A percentile compares a stretch with the other conserved stretches of the same genome.
Conservation (phyloP, 2,113 vertebrate species). For the Oxyruncus cristatus region DNA sequence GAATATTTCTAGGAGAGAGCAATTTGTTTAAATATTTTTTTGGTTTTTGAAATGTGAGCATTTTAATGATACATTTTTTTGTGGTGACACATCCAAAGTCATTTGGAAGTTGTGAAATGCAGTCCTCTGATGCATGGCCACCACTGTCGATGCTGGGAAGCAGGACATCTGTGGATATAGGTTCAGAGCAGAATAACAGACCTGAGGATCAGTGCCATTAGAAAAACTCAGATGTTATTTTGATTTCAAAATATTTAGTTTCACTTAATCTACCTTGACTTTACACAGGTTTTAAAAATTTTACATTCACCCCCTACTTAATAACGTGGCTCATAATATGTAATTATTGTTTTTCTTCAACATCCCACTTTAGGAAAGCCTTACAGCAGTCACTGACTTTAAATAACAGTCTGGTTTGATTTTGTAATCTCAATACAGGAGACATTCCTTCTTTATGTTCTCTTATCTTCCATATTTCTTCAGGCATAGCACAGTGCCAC, state of each 20-base stretch:
- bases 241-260: background rate
- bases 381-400: background rate
- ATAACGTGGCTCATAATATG: background rate
- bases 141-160: background rate
- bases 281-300: background rate
- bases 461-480: background rate
- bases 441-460: background rate
- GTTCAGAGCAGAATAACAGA: background rate
- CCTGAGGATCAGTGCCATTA: rapidly evolving
- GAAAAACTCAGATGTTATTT: background rate
- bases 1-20: background rate
- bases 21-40: conserved; percentile 36
- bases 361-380: background rate
- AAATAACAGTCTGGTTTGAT: background rate
- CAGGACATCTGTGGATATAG: rapidly evolving
- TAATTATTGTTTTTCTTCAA: conserved; percentile 11
- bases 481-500: background rate
- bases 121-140: background rate
- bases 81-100: background rate
- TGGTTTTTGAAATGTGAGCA: background rate
- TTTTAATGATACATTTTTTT: conserved; percentile 15
- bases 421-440: conserved; percentile 30
- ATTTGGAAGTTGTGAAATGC: background rate
- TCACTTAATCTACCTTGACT: background rate
- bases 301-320: background rate